A percentile compares a stretch with the other conserved stretches of the same genome.
Evolutionary conservation across 2,113 vertebrate species (phyloP).

Genomic region (Clarias macrocephalus): DNA sequence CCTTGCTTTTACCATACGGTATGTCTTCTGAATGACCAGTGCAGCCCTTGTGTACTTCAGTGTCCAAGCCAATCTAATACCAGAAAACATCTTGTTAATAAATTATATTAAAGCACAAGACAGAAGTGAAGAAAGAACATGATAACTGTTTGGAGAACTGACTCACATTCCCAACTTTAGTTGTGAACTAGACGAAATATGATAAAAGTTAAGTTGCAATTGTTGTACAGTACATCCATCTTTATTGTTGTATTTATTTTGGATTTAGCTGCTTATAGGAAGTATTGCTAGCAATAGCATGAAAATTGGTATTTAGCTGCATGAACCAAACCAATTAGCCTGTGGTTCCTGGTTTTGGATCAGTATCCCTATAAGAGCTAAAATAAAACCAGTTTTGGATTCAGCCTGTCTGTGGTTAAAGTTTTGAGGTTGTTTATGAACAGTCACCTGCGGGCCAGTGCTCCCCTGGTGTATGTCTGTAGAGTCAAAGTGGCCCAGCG

Average conservation of each 20-base stretch:
- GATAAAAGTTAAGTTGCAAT: background rate
- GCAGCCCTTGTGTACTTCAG: slow-evolving; percentile 69
- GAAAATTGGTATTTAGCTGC: background rate
- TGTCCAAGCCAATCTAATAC: slow-evolving; percentile 59
- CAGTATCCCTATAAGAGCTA: background rate
- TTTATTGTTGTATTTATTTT: background rate
- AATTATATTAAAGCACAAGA: background rate
- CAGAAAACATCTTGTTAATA: background rate
- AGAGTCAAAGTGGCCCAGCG: slow-evolving; percentile 57
- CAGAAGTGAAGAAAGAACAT: background rate
- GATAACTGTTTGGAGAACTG: background rate
- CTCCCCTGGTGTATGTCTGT: slow-evolving; percentile 72
- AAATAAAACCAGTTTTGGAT: background rate
- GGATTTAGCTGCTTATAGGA: background rate
- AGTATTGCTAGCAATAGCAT: background rate
- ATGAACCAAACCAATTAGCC: background rate
- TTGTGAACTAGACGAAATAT: background rate
- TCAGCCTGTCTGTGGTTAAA: background rate
- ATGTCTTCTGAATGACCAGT: slow-evolving; percentile 71
- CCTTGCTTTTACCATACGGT: slow-evolving; percentile 67
- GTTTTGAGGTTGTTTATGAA: background rate
- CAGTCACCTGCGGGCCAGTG: slow-evolving; percentile 69
- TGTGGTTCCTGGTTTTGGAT: background rate
- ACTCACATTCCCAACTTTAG: background rate
- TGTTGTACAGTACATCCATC: background rate